A percentile compares a stretch with the other conserved stretches of the same genome.
Conservation (phyloP, 2,888 invertebrate species). For the Hypolimnas misippus region DNA sequence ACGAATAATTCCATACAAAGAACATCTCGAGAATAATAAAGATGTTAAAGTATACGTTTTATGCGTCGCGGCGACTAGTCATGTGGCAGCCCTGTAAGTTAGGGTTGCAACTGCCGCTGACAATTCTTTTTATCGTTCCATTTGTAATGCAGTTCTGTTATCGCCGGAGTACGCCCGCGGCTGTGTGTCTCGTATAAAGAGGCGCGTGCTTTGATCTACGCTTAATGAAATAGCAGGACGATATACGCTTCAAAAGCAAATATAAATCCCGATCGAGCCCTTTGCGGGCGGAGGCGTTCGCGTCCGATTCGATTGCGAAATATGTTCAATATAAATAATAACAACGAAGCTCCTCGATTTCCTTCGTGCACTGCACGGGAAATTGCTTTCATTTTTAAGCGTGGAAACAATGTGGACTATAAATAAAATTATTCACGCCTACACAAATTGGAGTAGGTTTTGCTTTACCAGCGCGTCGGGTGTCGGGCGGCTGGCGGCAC, state of each 20-base stretch:
- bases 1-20: constrained; percentile 36
- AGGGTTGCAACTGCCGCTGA: constrained; percentile 44
- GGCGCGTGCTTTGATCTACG: constrained; percentile 50
- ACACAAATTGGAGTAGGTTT: constrained; percentile 43
- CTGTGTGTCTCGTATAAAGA: constrained; percentile 41
- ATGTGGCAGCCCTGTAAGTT: constrained; percentile 40
- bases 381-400: constrained; percentile 61
- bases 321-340: constrained; percentile 41
- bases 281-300: constrained; percentile 15
- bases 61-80: constrained; percentile 17
- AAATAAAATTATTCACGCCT: constrained; percentile 53
- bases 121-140: constrained; percentile 49
- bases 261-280: constrained; percentile 31
- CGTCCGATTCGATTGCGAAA: constrained; percentile 35
- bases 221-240: constrained; percentile 48
- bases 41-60: constrained; percentile 31
- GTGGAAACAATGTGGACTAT: constrained; percentile 52
- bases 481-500: constrained; percentile 39
- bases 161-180: constrained; percentile 42
- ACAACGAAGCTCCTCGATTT: constrained; percentile 46
- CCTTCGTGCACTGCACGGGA: constrained; percentile 53
- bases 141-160: constrained; percentile 42
- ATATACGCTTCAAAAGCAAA: constrained; percentile 35
- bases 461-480: constrained; percentile 36
- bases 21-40: constrained; percentile 35